Conservation (phyloP, 2,888 invertebrate species). For the Lasioglossum figueresi region DNA sequence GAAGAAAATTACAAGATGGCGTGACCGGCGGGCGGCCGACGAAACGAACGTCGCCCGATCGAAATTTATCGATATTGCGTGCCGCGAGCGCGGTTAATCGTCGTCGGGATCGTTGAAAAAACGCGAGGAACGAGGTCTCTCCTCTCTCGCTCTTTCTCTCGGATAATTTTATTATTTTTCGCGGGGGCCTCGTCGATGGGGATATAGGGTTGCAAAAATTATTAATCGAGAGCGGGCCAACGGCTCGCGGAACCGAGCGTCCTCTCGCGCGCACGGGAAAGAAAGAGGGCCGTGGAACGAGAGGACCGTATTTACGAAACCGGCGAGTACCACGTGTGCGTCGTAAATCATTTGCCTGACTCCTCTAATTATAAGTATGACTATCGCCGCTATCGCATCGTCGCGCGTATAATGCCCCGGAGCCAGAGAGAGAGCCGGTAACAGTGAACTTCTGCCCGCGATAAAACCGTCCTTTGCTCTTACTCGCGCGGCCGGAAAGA, state of each 20-base stretch:
- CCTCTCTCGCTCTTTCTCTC: neutral
- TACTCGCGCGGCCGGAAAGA: conserved; percentile 39
- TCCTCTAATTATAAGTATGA: conserved; percentile 82
- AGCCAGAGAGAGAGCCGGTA: conserved; percentile 54
- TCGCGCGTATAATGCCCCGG: conserved; percentile 73
- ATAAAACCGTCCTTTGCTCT: conserved; percentile 61
- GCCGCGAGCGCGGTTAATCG: neutral
- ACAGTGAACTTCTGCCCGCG: conserved; percentile 58
- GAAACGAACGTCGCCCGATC: conserved; percentile 37
- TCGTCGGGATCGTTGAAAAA: neutral
- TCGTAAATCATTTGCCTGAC: conserved; percentile 80
- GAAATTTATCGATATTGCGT: conserved; percentile 41
- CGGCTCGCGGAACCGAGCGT: conserved; percentile 30
- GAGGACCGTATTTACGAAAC: conserved; percentile 68
- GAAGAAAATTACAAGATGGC: conserved; percentile 34
- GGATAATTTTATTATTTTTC: conserved; percentile 34
- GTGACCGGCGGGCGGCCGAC: conserved; percentile 17
- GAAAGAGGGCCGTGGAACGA: conserved; percentile 29
- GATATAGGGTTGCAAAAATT: conserved; percentile 45
- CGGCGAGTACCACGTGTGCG: conserved; percentile 75
- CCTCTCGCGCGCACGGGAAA: conserved; percentile 1
- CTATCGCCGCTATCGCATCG: conserved; percentile 77
- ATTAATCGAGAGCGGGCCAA: conserved; percentile 58
- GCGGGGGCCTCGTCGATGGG: neutral
- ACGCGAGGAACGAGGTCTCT: conserved; percentile 1